Conservation (phyloP, 2,113 vertebrate genomes). For the Pan troglodytes region NHGRI_mPanTro3-v2.1_pri NC_072407.2:107816501-107817000, state of each 20-base stretch:
- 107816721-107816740: neutral
- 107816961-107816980: constrained; percentile 15
- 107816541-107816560: constrained; percentile 2
- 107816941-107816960: neutral
- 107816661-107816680: constrained; percentile 28
- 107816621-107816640: neutral
- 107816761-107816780: neutral
- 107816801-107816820: neutral
- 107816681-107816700: constrained; percentile 29
- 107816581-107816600: neutral
- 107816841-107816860: neutral
- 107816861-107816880: neutral
- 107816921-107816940: neutral
- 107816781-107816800: neutral
- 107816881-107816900: neutral
- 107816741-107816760: neutral
- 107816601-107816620: neutral
- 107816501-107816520: constrained; percentile 44
- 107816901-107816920: neutral
- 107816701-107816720: neutral
- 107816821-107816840: neutral
- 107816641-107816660: neutral
- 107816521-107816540: neutral
- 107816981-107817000: constrained; percentile 34
- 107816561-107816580: neutral